phyloP scores from a whole-genome alignment of 2,113 vertebrate species.

The Kryptolebias marmoratus region DNA sequence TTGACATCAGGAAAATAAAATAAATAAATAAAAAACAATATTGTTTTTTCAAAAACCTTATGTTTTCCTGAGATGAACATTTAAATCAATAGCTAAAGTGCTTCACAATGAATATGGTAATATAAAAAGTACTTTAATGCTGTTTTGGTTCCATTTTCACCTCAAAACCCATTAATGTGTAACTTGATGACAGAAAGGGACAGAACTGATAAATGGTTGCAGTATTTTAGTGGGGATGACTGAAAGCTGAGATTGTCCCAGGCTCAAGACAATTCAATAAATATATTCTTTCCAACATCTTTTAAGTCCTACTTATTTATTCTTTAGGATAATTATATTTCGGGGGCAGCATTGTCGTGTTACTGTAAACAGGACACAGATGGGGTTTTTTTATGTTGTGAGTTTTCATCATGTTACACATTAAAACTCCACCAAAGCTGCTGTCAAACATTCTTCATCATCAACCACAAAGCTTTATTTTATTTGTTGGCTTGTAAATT shows the following conservation, averaged over 20 bases:
- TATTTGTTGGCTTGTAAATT: background rate
- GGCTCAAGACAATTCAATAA: no score
- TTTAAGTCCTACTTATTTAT: no score
- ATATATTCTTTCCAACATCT: no score
- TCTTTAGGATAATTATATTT: no score
- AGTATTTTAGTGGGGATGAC: no score
- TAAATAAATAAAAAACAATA: background rate
- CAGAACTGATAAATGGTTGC: no score
- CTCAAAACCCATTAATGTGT: background rate
- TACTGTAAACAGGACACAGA: background rate
- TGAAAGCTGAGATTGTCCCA: no score
- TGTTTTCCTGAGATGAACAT: background rate
- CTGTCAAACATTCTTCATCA: background rate
- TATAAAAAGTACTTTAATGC: background rate
- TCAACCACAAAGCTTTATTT: no score
- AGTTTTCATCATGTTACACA: background rate
- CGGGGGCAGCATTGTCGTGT: no score
- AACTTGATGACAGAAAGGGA: background rate
- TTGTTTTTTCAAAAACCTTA: background rate
- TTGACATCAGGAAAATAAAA: slow-evolving; percentile 16
- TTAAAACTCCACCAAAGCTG: background rate
- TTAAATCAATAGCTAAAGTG: background rate
- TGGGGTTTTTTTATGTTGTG: background rate
- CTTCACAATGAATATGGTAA: no score
- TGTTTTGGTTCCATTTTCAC: slow-evolving; percentile 4